Percentiles rank a stretch among this genome's conserved stretches.
These are phyloP conservation scores for Drosophila koepferae DNA, from an alignment of 2,888 invertebrate genomes.

Conservation along the genomic window DNA sequence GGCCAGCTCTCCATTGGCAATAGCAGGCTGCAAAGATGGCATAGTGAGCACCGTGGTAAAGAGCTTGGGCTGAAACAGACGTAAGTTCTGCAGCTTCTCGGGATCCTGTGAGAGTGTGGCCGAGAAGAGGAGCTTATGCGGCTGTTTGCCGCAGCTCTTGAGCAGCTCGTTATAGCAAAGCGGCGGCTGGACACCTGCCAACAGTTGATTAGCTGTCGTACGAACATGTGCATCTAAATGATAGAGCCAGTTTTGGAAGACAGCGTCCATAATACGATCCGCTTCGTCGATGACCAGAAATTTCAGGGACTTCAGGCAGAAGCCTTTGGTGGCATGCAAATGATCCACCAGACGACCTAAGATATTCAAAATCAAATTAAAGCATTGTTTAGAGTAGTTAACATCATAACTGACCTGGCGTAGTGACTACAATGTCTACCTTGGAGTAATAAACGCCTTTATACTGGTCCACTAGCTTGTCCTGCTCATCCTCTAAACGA, in stretches of 20 bases:
- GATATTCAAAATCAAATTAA: neutral
- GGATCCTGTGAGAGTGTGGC: conserved; percentile 98
- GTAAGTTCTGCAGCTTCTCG: conserved; percentile 95
- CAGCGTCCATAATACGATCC: conserved; percentile 96
- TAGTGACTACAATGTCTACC: conserved; percentile 95
- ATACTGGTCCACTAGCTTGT: conserved; percentile 87
- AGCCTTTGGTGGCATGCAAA: conserved; percentile 92
- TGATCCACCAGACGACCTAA: conserved; percentile 94
- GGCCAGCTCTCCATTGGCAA: conserved; percentile 4
- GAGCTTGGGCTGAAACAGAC: conserved; percentile 95
- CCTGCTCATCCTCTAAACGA: conserved; percentile 89
- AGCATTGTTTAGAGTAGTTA: neutral
- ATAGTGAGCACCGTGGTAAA: conserved; percentile 90
- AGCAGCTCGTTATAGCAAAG: conserved; percentile 81
- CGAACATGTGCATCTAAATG: conserved; percentile 90
- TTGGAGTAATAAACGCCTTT: conserved; percentile 82
- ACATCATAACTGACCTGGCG: conserved; percentile 88
- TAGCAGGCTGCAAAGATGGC: conserved; percentile 46
- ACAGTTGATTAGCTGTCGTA: conserved; percentile 86
- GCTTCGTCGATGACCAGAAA: conserved; percentile 98
- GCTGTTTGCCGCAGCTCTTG: conserved; percentile 79
- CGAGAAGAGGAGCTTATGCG: conserved; percentile 98
- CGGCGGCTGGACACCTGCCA: conserved; percentile 85
- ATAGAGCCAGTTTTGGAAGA: conserved; percentile 96
- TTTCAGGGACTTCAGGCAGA: conserved; percentile 89